These are phyloP conservation scores for Eurystomus gularis DNA, from an alignment of 2,113 vertebrate species.

Conservation along the genomic window DNA sequence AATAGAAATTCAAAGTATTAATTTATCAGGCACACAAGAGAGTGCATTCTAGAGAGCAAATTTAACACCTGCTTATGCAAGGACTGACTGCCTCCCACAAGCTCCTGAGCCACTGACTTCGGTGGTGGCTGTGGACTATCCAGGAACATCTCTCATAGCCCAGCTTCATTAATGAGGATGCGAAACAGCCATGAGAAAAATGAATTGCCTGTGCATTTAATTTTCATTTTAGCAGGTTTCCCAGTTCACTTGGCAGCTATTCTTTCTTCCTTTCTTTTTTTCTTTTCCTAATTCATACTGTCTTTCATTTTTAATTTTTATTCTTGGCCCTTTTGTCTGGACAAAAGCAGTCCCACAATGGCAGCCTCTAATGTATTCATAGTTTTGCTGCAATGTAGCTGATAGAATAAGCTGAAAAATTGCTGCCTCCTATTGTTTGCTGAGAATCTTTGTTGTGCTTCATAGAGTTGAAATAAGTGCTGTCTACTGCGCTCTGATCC, in stretches of 20 bases:
- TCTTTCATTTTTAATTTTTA: slow-evolving; percentile 2
- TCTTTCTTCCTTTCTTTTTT: neutral
- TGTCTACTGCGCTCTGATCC: slow-evolving; percentile 50
- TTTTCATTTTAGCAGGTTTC: slow-evolving; percentile 62
- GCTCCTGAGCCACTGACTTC: neutral
- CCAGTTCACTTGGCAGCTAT: slow-evolving; percentile 51
- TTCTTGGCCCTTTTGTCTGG: slow-evolving; percentile 15
- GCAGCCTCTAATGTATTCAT: slow-evolving; percentile 56
- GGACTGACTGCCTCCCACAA: neutral
- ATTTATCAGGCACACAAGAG: slow-evolving; percentile 9
- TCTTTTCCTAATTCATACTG: neutral
- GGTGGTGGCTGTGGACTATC: neutral
- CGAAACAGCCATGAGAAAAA: slow-evolving; percentile 30
- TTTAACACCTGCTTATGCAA: neutral
- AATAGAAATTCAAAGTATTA: slow-evolving; percentile 2
- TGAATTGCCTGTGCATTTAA: slow-evolving; percentile 45
- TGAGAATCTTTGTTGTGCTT: slow-evolving; percentile 52
- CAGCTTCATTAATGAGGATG: neutral
- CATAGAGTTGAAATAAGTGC: slow-evolving; percentile 16
- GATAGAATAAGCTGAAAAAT: slow-evolving; percentile 51
- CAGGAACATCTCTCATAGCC: neutral
- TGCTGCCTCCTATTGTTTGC: slow-evolving; percentile 38
- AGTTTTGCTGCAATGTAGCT: slow-evolving; percentile 40
- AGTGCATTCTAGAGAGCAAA: neutral
- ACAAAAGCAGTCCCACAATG: slow-evolving; percentile 50